A percentile compares a stretch with the other conserved stretches of the same genome.
phyloP scores from a whole-genome alignment of 2,113 vertebrate genomes.

The Megaceryle torquata region DNA sequence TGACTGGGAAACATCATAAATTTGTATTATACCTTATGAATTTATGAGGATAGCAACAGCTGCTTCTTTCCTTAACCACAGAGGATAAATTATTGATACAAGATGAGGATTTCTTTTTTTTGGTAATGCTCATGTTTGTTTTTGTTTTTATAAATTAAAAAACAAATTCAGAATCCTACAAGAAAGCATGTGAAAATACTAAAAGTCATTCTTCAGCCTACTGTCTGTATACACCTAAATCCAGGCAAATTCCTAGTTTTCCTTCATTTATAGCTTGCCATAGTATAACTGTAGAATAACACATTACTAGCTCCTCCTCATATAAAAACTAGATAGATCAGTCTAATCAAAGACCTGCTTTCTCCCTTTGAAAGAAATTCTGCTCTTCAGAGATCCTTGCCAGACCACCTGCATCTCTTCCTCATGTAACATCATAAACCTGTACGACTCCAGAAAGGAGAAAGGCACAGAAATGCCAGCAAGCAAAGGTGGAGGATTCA shows the following conservation, averaged over 20 bases:
- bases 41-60: background rate
- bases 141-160: too few relatives aligned
- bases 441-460: background rate
- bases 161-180: too few relatives aligned
- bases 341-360: background rate
- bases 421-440: background rate
- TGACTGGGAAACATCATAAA: background rate
- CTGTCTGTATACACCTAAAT: background rate
- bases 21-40: background rate
- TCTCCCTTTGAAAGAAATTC: background rate
- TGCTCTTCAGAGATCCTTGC: background rate
- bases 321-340: background rate
- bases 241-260: background rate
- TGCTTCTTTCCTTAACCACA: background rate
- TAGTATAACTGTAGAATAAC: background rate
- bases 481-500: background rate
- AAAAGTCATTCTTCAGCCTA: too few relatives aligned
- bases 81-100: too few relatives aligned
- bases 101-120: too few relatives aligned
- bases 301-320: background rate
- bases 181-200: too few relatives aligned
- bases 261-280: background rate
- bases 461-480: background rate
- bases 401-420: background rate
- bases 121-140: too few relatives aligned